phyloP scores from a whole-genome alignment of 2,888 invertebrate species.

The Agrochola lychnidis region DNA sequence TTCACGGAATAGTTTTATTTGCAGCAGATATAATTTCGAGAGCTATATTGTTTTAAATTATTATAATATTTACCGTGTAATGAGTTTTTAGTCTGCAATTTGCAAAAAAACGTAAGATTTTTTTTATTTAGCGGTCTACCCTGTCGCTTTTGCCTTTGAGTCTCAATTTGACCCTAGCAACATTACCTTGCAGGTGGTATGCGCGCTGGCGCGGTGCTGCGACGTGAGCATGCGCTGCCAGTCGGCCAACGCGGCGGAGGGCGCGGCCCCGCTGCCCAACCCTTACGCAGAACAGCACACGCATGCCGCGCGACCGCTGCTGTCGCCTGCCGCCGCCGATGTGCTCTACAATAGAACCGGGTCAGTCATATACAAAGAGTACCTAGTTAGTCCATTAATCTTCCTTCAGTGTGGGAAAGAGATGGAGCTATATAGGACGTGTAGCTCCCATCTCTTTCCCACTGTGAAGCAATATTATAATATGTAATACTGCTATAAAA shows the following conservation, averaged over 20 bases:
- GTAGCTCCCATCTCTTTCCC: no score
- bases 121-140: not conserved
- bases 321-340: constrained; percentile 93
- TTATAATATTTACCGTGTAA: no score
- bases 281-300: constrained; percentile 92
- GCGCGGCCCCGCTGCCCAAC: constrained; percentile 91
- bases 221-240: constrained; percentile 94
- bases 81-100: no score
- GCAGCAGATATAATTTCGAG: no score
- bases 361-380: constrained; percentile 8
- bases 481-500: no score
- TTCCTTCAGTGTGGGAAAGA: no score
- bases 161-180: not conserved
- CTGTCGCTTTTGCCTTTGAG: not conserved
- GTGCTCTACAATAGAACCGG: constrained; percentile 92
- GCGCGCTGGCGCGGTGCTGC: constrained; percentile 97
- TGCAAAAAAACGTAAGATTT: no score
- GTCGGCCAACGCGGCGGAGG: constrained; percentile 87
- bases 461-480: not conserved
- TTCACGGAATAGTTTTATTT: no score
- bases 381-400: no score
- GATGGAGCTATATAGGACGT: no score
- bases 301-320: constrained; percentile 74
- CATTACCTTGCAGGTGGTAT: constrained; percentile 92
- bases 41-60: no score